Percentiles rank a stretch among this genome's conserved stretches.
These are phyloP conservation scores for Atta cephalotes DNA, from an alignment of 1,140 invertebrate genomes.

Conservation along the genomic window DNA sequence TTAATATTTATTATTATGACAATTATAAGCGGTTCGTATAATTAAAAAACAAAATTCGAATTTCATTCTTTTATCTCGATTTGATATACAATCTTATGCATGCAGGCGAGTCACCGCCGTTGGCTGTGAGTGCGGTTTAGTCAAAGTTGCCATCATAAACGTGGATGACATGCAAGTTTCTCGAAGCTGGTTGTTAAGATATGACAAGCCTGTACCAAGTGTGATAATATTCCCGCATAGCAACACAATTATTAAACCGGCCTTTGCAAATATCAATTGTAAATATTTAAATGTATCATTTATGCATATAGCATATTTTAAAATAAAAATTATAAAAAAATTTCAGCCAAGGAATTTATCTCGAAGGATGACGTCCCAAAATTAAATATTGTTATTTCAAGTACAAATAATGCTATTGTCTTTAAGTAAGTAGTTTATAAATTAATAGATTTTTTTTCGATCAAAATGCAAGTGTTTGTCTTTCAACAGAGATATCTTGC, in stretches of 20 bases:
- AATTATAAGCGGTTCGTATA: slow-evolving; percentile 84
- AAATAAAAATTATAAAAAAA: slow-evolving; percentile 14
- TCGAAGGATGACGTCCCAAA: slow-evolving; percentile 69
- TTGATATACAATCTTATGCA: background rate
- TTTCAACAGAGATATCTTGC: slow-evolving; percentile 87
- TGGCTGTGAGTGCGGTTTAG: slow-evolving; percentile 89
- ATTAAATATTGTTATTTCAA: slow-evolving; percentile 88
- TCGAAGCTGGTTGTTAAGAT: slow-evolving; percentile 86
- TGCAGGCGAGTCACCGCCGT: slow-evolving; percentile 87
- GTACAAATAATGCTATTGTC: slow-evolving; percentile 87
- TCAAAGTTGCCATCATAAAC: slow-evolving; percentile 87
- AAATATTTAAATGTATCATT: slow-evolving; percentile 52
- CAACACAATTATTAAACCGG: slow-evolving; percentile 76
- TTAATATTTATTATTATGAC: slow-evolving; percentile 87
- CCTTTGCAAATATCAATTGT: slow-evolving; percentile 70
- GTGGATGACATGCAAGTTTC: slow-evolving; percentile 85
- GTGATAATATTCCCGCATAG: slow-evolving; percentile 86
- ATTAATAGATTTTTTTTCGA: slow-evolving; percentile 44
- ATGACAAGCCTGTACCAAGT: slow-evolving; percentile 88
- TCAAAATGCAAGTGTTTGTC: background rate
- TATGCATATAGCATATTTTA: background rate
- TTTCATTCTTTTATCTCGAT: background rate
- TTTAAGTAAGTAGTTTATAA: slow-evolving; percentile 86
- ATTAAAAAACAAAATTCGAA: background rate
- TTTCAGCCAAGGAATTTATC: slow-evolving; percentile 62